A percentile compares a stretch with the other conserved stretches of the same genome.
phyloP scores from a whole-genome alignment of 1,140 invertebrate genomes.

The Drosophila oshimai region DNA sequence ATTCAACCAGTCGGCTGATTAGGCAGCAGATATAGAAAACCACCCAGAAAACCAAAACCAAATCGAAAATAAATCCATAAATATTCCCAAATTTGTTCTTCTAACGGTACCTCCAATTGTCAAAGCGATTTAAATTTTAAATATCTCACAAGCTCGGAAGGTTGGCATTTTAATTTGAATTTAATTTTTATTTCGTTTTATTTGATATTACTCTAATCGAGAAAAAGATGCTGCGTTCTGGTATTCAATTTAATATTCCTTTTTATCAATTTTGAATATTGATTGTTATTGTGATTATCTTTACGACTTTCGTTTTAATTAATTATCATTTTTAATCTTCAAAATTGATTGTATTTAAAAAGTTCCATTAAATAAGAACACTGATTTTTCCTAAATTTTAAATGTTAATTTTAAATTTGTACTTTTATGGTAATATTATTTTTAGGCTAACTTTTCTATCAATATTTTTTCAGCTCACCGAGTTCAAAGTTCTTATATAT shows the following conservation, averaged over 20 bases:
- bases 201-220: conserved; percentile 7
- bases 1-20: conserved; percentile 34
- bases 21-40: conserved; percentile 12
- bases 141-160: conserved; percentile 4
- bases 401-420: too few relatives aligned
- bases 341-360: too few relatives aligned
- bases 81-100: conserved; percentile 19
- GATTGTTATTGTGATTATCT: conserved; percentile 3
- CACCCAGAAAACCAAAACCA: conserved; percentile 2
- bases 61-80: conserved; percentile 24
- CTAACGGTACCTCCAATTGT: conserved; percentile 35
- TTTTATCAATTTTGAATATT: neutral
- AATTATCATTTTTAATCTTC: conserved; percentile 3
- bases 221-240: neutral
- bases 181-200: conserved; percentile 35
- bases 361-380: too few relatives aligned
- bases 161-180: conserved; percentile 46
- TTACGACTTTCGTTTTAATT: neutral
- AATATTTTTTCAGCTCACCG: too few relatives aligned
- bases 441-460: too few relatives aligned
- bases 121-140: conserved; percentile 26
- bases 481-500: neutral
- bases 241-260: neutral
- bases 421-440: too few relatives aligned
- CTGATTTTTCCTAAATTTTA: too few relatives aligned